Percentiles rank a stretch among this genome's conserved stretches.
These are phyloP conservation scores for Ochotona princeps DNA, from an alignment of 2,113 vertebrate genomes.

Conservation along the genomic window DNA sequence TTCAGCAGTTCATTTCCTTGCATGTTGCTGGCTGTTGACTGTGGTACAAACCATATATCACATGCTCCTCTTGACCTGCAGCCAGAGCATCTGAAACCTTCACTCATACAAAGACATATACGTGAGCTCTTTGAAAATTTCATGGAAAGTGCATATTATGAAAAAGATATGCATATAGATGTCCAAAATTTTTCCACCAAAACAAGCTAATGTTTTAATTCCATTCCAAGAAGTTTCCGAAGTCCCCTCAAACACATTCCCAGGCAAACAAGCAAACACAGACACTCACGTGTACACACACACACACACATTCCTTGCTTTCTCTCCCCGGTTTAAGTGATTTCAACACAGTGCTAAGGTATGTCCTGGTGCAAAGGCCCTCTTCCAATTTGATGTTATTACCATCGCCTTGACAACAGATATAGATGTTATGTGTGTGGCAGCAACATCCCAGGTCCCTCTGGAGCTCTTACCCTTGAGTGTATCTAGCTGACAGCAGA, in stretches of 20 bases:
- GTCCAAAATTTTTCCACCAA: no score
- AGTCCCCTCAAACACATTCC: neutral
- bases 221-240: no score
- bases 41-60: neutral
- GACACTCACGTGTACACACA: neutral
- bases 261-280: neutral
- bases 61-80: neutral
- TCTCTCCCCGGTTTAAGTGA: accelerated
- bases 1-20: conserved; percentile 54
- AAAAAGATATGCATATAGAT: no score
- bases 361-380: neutral
- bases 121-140: no score
- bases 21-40: neutral
- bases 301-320: neutral
- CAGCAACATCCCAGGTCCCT: conserved; percentile 56
- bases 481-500: conserved; percentile 73
- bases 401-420: conserved; percentile 78
- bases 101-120: neutral
- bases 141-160: no score
- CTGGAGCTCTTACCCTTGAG: conserved; percentile 80
- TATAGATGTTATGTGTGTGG: conserved; percentile 50
- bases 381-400: conserved; percentile 47
- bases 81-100: neutral
- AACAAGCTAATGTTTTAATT: no score
- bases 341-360: neutral